Evolutionary conservation across 2,888 invertebrate species (phyloP).

Genomic region (Leistus spinibarbis): DNA sequence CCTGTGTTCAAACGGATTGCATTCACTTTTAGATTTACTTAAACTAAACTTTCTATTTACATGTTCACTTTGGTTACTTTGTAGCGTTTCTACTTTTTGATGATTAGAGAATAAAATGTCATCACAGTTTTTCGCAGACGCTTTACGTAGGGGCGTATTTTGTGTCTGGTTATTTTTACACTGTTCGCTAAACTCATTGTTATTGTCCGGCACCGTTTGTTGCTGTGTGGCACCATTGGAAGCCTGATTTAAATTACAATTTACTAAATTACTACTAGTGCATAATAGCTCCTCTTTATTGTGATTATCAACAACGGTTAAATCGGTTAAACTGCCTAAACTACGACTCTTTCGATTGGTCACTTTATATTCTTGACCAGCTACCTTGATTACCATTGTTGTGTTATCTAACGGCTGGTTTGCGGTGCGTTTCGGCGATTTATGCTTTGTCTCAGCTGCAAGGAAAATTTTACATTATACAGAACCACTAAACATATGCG

Average conservation of each 20-base stretch:
- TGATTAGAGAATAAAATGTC: constrained; percentile 13
- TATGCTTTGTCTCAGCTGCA: constrained; percentile 44
- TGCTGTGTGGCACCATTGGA: constrained; percentile 13
- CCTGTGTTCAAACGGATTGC: constrained; percentile 55
- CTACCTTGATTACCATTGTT: constrained; percentile 57
- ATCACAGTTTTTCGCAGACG: constrained; percentile 19
- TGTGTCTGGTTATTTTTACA: constrained; percentile 39
- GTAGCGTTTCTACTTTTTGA: constrained; percentile 21
- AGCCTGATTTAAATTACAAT: constrained; percentile 10
- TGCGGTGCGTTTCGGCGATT: constrained; percentile 47
- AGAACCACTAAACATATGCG: too few species aligned
- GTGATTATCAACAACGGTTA: constrained; percentile 39
- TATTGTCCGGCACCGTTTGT: constrained; percentile 30
- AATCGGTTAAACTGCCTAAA: constrained; percentile 55
- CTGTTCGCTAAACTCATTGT: constrained; percentile 40
- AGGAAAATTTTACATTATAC: constrained; percentile 7
- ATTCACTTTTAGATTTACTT: constrained; percentile 56
- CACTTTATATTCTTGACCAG: constrained; percentile 57
- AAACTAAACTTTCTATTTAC: constrained; percentile 48
- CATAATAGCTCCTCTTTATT: background rate
- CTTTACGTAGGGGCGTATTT: background rate
- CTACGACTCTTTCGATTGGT: constrained; percentile 55
- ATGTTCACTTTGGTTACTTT: constrained; percentile 23
- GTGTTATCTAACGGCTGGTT: constrained; percentile 54
- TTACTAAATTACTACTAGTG: background rate